Conservation (phyloP, 2,888 invertebrate species). For the Thalpophila matura region DNA sequence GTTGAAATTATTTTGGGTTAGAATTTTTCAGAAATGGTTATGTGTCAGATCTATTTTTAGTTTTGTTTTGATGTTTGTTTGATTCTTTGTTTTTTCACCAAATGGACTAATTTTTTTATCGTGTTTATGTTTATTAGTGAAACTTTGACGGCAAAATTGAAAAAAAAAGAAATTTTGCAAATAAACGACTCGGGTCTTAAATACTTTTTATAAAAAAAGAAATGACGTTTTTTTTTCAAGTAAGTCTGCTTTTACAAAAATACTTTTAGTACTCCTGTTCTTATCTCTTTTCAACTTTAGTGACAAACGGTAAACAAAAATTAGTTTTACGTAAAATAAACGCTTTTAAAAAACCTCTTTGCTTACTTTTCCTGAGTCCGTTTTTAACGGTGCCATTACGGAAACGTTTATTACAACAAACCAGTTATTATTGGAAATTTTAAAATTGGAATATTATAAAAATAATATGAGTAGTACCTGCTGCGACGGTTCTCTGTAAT, state of each 20-base stretch:
- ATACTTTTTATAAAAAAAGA: neutral
- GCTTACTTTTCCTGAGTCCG: constrained; percentile 23
- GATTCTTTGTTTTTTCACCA: neutral
- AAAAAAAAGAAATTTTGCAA: too few relatives aligned
- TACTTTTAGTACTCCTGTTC: neutral
- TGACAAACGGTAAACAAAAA: constrained; percentile 20
- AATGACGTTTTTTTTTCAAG: neutral
- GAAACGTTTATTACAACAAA: constrained; percentile 46
- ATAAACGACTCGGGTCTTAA: too few relatives aligned
- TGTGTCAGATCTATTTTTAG: neutral
- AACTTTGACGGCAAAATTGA: too few relatives aligned
- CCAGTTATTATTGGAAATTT: constrained; percentile 50
- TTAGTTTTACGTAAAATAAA: constrained; percentile 26
- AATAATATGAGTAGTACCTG: constrained; percentile 31
- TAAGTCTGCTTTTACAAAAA: neutral
- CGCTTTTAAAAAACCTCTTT: constrained; percentile 33
- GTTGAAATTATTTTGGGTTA: constrained; percentile 20
- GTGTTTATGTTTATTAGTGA: neutral
- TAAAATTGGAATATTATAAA: constrained; percentile 45
- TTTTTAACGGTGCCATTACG: constrained; percentile 37
- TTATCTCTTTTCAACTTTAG: constrained; percentile 15
- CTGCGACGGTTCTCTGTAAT: constrained; percentile 22
- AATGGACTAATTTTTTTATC: neutral
- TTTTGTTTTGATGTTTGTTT: neutral
- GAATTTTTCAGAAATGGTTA: constrained; percentile 25